phyloP scores from a whole-genome alignment of 2,888 invertebrate genomes.

The Litoditis marina region DNA sequence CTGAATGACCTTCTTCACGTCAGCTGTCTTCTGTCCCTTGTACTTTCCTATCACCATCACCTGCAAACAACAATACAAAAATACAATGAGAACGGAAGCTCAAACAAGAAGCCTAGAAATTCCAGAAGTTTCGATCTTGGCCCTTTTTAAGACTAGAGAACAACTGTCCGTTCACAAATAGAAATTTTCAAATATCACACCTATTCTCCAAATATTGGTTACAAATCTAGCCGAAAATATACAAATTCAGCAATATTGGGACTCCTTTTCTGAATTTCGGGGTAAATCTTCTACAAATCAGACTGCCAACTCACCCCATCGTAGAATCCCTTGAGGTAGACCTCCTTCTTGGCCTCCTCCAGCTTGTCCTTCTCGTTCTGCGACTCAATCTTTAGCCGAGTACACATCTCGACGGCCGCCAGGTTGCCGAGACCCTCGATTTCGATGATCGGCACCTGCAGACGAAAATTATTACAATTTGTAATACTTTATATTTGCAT shows the following conservation, averaged over 20 bases:
- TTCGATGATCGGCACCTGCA: conserved; percentile 82
- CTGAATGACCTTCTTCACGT: conserved; percentile 86
- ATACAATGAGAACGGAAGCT: background rate
- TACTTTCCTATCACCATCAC: conserved; percentile 80
- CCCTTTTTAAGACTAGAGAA: too few species aligned
- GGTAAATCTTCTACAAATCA: background rate
- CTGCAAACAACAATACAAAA: conserved; percentile 58
- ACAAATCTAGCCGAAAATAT: background rate
- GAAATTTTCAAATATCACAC: too few species aligned
- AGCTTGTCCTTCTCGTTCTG: conserved; percentile 92
- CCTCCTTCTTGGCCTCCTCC: conserved; percentile 87
- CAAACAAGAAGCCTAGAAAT: too few species aligned
- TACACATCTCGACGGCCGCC: conserved; percentile 77
- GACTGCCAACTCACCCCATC: conserved; percentile 13
- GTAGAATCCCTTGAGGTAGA: conserved; percentile 89
- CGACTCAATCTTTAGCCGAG: conserved; percentile 88
- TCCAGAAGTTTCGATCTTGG: too few species aligned
- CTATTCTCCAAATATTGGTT: too few species aligned
- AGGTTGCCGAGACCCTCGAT: conserved; percentile 72
- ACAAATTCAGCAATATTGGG: too few species aligned
- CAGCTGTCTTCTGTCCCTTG: conserved; percentile 86
- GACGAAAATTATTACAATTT: too few species aligned
- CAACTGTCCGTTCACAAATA: too few species aligned
- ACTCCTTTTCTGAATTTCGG: too few species aligned
- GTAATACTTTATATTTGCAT: background rate